Conservation (phyloP, 2,113 vertebrate species). For the Pardalotus punctatus region DNA sequence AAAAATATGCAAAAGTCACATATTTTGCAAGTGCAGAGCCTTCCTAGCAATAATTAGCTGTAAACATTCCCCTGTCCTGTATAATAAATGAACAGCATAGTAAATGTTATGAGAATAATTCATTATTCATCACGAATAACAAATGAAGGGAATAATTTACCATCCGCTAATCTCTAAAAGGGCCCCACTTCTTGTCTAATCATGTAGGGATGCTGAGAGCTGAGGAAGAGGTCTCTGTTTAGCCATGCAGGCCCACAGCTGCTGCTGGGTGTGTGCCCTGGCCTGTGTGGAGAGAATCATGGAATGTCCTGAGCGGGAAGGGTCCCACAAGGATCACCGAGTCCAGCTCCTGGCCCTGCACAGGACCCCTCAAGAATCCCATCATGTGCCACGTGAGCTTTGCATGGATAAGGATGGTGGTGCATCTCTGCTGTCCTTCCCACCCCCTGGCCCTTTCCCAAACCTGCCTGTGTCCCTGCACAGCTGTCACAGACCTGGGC, state of each 20-base stretch:
- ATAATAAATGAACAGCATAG: constrained; percentile 73
- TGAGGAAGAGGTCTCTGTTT: background rate
- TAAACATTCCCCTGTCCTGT: constrained; percentile 65
- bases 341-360: background rate
- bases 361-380: background rate
- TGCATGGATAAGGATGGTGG: background rate
- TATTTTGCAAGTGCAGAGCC: constrained; percentile 18
- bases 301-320: background rate
- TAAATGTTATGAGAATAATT: constrained; percentile 71
- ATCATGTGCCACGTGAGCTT: background rate
- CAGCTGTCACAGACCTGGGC: background rate
- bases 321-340: fast-evolving
- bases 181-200: constrained; percentile 30
- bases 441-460: fast-evolving
- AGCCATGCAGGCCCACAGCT: background rate
- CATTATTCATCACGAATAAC: constrained; percentile 75
- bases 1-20: background rate
- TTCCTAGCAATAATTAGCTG: constrained; percentile 70
- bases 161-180: constrained; percentile 61
- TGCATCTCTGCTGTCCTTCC: background rate
- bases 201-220: background rate
- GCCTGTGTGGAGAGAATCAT: background rate
- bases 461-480: background rate
- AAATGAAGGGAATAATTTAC: constrained; percentile 73
- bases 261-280: background rate